These are phyloP conservation scores for Prosapia bicincta DNA, from an alignment of 2,888 invertebrate species.

Conservation along the genomic window DNA sequence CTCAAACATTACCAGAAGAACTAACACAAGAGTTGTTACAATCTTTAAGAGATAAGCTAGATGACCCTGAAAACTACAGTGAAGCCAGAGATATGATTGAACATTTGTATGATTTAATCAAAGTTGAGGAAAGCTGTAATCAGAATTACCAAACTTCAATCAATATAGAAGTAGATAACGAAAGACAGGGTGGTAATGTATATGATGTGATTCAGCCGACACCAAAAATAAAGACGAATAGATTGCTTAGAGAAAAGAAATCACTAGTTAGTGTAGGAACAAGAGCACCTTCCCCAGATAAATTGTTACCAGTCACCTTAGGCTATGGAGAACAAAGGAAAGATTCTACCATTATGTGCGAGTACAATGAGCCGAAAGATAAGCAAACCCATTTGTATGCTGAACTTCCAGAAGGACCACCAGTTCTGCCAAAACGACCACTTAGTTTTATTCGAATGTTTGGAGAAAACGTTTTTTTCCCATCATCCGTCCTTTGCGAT, in stretches of 20 bases:
- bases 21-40: constrained; percentile 68
- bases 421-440: constrained; percentile 37
- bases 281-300: constrained; percentile 56
- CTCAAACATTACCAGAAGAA: constrained; percentile 71
- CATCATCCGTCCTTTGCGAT: constrained; percentile 47
- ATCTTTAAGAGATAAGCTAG: constrained; percentile 62
- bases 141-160: constrained; percentile 47
- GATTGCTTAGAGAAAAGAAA: constrained; percentile 24
- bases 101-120: constrained; percentile 69
- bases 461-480: constrained; percentile 16
- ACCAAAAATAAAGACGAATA: constrained; percentile 25
- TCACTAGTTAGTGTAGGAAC: constrained; percentile 50
- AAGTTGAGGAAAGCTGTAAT: constrained; percentile 64
- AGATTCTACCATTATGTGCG: constrained; percentile 42
- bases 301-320: constrained; percentile 52
- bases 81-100: constrained; percentile 75
- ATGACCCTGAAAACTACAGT: constrained; percentile 67
- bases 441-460: constrained; percentile 14
- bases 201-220: constrained; percentile 57
- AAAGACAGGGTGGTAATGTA: constrained; percentile 50
- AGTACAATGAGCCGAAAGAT: constrained; percentile 51
- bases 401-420: constrained; percentile 53
- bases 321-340: constrained; percentile 50
- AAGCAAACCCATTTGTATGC: constrained; percentile 56
- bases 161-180: constrained; percentile 42